phyloP scores from a whole-genome alignment of 2,888 invertebrate species.

The Phytoseiulus persimilis region DNA sequence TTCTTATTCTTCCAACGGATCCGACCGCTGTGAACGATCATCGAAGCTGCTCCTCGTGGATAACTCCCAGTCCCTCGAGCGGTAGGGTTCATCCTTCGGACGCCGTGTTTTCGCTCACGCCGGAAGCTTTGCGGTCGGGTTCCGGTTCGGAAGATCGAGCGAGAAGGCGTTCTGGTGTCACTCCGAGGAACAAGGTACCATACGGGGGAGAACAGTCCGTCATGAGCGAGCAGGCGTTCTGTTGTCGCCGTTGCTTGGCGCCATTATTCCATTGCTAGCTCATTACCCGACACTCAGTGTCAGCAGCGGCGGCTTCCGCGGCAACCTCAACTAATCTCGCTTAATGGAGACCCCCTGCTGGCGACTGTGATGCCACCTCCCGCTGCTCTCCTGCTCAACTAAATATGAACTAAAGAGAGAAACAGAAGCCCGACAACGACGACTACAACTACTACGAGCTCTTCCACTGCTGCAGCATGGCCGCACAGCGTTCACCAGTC shows the following conservation, averaged over 20 bases:
- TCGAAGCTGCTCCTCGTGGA: too few relatives aligned
- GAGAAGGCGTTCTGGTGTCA: not conserved
- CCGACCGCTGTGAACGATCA: not conserved
- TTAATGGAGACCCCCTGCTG: constrained; percentile 5
- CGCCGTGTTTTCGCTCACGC: not conserved
- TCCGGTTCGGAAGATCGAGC: not conserved
- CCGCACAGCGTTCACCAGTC: not conserved
- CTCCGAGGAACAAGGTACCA: not conserved
- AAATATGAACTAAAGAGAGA: not conserved
- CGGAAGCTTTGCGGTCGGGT: not conserved
- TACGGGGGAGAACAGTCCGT: not conserved
- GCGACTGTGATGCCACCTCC: not conserved
- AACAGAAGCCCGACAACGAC: not conserved
- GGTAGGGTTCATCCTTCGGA: too few relatives aligned
- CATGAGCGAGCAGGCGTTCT: not conserved
- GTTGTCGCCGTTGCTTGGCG: not conserved
- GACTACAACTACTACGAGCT: not conserved
- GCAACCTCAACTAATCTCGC: not conserved
- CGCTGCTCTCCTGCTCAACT: constrained; percentile 5
- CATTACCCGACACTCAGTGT: not conserved
- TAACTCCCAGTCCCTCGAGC: too few relatives aligned
- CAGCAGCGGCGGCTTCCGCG: not conserved
- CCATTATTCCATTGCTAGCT: not conserved
- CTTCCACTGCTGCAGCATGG: not conserved
- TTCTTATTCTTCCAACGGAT: not conserved